Percentiles rank a stretch among this genome's conserved stretches.
Evolutionary conservation across 1,140 invertebrate genomes (phyloP).

Genomic region (Armadillidium nasatum): DNA sequence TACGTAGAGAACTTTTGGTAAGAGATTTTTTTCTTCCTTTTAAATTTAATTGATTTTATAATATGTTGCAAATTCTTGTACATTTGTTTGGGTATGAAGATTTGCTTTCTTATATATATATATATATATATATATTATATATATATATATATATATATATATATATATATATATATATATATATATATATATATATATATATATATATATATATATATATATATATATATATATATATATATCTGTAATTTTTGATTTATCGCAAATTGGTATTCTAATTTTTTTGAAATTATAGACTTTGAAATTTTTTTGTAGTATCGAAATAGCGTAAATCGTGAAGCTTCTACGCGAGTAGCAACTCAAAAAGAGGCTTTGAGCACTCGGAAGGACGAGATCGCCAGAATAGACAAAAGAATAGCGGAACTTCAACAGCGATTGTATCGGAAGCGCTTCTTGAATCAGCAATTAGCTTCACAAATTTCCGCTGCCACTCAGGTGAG

Average conservation of each 20-base stretch:
- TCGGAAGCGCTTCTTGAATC: conserved; percentile 76
- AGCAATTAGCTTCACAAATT: conserved; percentile 73
- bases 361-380: conserved; percentile 79
- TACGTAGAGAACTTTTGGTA: conserved; percentile 79
- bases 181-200: too few relatives aligned
- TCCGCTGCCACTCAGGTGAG: conserved; percentile 48
- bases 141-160: neutral
- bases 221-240: too few relatives aligned
- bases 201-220: too few relatives aligned
- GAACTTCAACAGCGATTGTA: conserved; percentile 86
- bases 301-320: conserved; percentile 72
- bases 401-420: conserved; percentile 86
- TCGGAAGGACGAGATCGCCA: conserved; percentile 79
- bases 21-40: conserved; percentile 48
- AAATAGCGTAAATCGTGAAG: conserved; percentile 91
- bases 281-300: too few relatives aligned
- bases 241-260: too few relatives aligned
- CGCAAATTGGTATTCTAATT: neutral
- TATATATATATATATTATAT: neutral
- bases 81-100: too few relatives aligned
- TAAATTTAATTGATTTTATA: conserved; percentile 9
- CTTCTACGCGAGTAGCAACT: conserved; percentile 76
- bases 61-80: neutral
- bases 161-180: too few relatives aligned
- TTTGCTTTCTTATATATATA: neutral